Conservation (phyloP, 2,888 invertebrate species). For the Chrysomela aeneicollis region DNA sequence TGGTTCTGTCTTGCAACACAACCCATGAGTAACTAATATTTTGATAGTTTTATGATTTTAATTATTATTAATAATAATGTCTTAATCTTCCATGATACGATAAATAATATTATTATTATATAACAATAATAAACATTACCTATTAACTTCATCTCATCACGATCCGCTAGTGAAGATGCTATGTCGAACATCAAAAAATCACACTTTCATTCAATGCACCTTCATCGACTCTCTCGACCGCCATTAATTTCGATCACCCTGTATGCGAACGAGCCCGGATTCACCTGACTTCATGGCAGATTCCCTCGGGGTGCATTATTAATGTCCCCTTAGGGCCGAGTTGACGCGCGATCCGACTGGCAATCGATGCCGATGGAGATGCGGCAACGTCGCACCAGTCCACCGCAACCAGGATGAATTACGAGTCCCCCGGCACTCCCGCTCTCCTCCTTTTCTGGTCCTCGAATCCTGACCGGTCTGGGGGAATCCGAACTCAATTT, state of each 20-base stretch:
- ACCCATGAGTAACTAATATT: no score
- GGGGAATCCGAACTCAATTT: slow-evolving; percentile 35
- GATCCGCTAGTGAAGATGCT: no score
- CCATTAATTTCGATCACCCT: neutral
- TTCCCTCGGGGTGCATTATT: slow-evolving; percentile 58
- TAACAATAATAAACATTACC: no score
- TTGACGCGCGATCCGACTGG: slow-evolving; percentile 59
- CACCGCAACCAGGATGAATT: slow-evolving; percentile 1
- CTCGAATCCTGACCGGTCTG: slow-evolving; percentile 21
- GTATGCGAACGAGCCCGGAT: slow-evolving; percentile 33
- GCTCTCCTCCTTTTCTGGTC: slow-evolving; percentile 2
- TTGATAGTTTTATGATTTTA: no score
- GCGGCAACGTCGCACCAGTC: neutral
- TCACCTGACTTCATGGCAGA: slow-evolving; percentile 56
- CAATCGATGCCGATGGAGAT: slow-evolving; percentile 55
- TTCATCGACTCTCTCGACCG: no score
- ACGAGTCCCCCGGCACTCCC: neutral
- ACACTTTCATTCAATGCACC: no score
- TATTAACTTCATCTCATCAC: no score
- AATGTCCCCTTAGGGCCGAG: slow-evolving; percentile 57
- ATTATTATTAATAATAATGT: no score
- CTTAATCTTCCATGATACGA: no score
- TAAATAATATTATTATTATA: no score
- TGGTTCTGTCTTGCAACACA: no score
- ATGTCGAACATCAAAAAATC: no score